These are phyloP conservation scores for Squalus acanthias DNA, from an alignment of 2,797 vertebrate species.

Conservation along the genomic window DNA sequence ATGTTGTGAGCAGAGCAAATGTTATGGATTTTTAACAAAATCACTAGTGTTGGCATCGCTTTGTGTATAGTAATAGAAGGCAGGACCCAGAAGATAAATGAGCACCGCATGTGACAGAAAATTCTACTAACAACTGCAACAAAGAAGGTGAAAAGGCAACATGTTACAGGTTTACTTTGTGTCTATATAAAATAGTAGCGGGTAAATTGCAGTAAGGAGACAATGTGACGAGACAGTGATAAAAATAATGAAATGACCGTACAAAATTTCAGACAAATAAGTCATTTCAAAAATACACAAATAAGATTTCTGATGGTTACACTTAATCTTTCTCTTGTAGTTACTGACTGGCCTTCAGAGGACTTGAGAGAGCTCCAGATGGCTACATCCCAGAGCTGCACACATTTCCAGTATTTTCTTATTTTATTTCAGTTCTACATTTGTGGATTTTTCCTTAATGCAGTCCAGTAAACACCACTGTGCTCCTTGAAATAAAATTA, in stretches of 20 bases:
- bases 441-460: background rate
- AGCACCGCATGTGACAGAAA: background rate
- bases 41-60: background rate
- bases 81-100: background rate
- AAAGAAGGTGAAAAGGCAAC: background rate
- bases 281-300: background rate
- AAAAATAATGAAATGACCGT: background rate
- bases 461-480: background rate
- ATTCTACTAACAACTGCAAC: background rate
- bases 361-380: background rate
- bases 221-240: background rate
- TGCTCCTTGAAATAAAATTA: background rate
- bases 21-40: constrained; percentile 20
- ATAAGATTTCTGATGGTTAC: background rate
- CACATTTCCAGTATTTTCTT: background rate
- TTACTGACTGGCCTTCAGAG: background rate
- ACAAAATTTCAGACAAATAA: constrained; percentile 17
- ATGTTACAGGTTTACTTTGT: constrained; percentile 6
- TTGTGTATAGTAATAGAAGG: background rate
- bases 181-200: background rate
- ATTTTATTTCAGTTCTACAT: background rate
- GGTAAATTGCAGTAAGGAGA: background rate
- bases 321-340: background rate
- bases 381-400: background rate
- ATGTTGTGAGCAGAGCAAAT: background rate